phyloP scores from a whole-genome alignment of 2,888 invertebrate species.

The Acrocyrtus sp. region DNA sequence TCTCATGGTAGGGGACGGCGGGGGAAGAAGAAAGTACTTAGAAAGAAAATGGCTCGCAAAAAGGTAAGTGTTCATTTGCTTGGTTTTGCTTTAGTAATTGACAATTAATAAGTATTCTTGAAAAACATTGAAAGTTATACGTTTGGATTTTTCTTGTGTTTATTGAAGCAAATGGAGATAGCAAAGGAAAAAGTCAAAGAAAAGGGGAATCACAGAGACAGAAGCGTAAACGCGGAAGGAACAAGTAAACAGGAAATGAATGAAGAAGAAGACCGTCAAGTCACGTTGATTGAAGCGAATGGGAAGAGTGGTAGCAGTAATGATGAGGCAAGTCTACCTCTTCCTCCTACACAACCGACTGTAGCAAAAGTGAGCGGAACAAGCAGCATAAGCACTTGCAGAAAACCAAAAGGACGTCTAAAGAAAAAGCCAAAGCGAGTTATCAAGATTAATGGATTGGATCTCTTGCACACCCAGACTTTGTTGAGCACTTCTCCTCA shows the following conservation, averaged over 20 bases:
- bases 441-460: conserved; percentile 85
- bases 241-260: background rate
- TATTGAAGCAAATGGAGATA: background rate
- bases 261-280: background rate
- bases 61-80: conserved; percentile 57
- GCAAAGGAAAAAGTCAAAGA: conserved; percentile 38
- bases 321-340: conserved; percentile 52
- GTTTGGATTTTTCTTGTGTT: background rate
- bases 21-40: conserved; percentile 68
- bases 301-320: conserved; percentile 30
- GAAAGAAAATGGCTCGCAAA: conserved; percentile 69
- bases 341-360: conserved; percentile 60
- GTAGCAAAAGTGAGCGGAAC: conserved; percentile 72
- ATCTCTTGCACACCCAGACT: conserved; percentile 89
- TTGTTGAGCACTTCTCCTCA: conserved; percentile 85
- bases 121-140: too few species aligned
- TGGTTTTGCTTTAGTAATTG: background rate
- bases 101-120: background rate
- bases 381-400: too few species aligned
- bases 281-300: conserved; percentile 6
- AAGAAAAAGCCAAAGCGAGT: conserved; percentile 64
- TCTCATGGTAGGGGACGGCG: conserved; percentile 43
- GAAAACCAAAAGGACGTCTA: conserved; percentile 68
- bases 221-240: conserved; percentile 19
- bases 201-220: conserved; percentile 29